These are phyloP conservation scores for Aix galericulata DNA, from an alignment of 2,113 vertebrate species.

Conservation along the genomic window DNA sequence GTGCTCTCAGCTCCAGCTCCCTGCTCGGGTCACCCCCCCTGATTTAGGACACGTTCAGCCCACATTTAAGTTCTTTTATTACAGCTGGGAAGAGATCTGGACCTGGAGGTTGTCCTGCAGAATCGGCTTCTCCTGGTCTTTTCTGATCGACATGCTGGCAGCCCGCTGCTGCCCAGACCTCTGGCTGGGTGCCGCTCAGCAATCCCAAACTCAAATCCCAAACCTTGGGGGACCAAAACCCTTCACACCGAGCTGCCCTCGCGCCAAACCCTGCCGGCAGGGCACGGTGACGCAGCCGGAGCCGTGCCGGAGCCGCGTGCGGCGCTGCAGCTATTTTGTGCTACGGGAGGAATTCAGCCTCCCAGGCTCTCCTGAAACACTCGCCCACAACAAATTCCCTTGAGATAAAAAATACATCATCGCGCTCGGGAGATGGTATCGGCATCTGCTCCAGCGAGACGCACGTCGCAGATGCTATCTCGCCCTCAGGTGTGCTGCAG, in stretches of 20 bases:
- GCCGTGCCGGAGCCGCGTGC: background rate
- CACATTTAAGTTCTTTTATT: background rate
- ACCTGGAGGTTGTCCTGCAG: background rate
- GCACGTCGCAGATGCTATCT: background rate
- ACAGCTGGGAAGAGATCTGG: background rate
- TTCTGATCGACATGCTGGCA: background rate
- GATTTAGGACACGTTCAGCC: background rate
- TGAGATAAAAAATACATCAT: slow-evolving; percentile 3
- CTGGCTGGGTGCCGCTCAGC: background rate
- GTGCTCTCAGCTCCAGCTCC: background rate
- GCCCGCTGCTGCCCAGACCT: background rate
- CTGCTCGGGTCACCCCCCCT: background rate
- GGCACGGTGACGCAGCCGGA: background rate
- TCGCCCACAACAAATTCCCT: slow-evolving; percentile 41
- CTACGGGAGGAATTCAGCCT: slow-evolving; percentile 22
- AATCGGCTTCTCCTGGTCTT: background rate
- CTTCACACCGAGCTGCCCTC: background rate
- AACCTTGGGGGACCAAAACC: too few relatives aligned
- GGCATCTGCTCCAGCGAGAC: background rate
- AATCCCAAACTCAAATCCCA: background rate
- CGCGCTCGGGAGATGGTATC: background rate
- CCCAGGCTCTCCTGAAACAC: slow-evolving; percentile 11
- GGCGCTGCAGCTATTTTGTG: background rate
- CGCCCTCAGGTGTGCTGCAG: background rate
- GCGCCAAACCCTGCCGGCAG: fast-evolving